Conservation (phyloP, 2,888 invertebrate species). For the Athripsodes cinereus region DNA sequence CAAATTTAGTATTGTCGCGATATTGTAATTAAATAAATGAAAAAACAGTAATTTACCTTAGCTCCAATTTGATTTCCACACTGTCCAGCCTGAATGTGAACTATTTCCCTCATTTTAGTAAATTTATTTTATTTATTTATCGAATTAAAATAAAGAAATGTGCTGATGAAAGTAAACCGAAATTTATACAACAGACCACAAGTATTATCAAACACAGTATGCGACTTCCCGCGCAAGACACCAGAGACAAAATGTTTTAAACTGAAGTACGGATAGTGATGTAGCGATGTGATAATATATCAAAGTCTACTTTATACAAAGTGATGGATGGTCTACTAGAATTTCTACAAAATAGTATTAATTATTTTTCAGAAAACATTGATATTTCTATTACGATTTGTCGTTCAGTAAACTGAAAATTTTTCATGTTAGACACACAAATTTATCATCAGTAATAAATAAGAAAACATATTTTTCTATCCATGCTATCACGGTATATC, state of each 20-base stretch:
- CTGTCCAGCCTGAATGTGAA: slow-evolving; percentile 76
- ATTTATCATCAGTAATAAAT: too few species aligned
- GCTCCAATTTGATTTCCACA: slow-evolving; percentile 81
- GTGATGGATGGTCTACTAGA: too few species aligned
- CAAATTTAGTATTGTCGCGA: background rate
- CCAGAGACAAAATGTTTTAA: slow-evolving; percentile 5
- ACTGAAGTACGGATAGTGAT: background rate
- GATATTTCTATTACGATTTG: too few species aligned
- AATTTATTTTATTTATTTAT: background rate
- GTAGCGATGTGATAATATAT: background rate
- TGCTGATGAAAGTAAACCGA: background rate
- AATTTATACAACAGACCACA: background rate
- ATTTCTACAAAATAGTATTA: too few species aligned
- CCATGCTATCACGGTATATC: too few species aligned
- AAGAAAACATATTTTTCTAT: too few species aligned
- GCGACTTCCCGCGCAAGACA: background rate
- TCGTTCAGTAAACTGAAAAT: too few species aligned
- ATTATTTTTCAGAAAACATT: too few species aligned
- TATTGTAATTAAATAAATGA: background rate
- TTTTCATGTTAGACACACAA: too few species aligned
- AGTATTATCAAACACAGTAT: background rate
- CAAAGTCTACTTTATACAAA: too few species aligned
- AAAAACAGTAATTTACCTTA: slow-evolving; percentile 37
- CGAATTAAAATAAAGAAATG: slow-evolving; percentile 1
- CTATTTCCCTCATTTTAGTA: slow-evolving; percentile 72